Evolutionary conservation across 2,113 vertebrate genomes (phyloP), one percentile per base, ranked within the genome.

Genomic region (Lanius ludovicianus): DNA sequence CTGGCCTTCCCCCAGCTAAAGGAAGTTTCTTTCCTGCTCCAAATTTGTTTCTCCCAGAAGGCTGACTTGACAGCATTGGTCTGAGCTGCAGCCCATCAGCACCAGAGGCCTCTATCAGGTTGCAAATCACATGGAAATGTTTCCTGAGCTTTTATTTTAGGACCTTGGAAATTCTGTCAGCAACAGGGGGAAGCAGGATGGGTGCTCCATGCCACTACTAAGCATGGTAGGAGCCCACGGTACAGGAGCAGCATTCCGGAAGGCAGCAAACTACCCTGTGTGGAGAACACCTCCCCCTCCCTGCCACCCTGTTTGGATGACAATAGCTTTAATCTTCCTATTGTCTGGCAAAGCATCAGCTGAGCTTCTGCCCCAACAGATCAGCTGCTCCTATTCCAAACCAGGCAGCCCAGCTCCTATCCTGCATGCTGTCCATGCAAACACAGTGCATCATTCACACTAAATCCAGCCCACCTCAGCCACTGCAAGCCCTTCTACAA

Each of bases 361-460:
- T 81, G 64, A 95, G 88, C 35, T 69, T 55, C 76, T 53, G 76
- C 33, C 39, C 44, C n/a, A 62, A 22, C 18, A 56, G 37, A 83
- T 56, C 71, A 93, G 50, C 64, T 90, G 60, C 83, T 80, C 44
- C 77, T 56, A 4, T 39, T 49, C 31, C 63, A 59, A 47, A 19
- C 0, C 16, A 39, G 24, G 35, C 53, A 76, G 16, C 39, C 33
- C 55, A 57, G 59, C 35, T 25, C 2, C 2, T 25, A 31, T 14
- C 57, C 71, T 42, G 52, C 27, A 8, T 0, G 2, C 23, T 47
- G 21, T 42, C 35, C 70, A 35, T 7, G 33, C 67, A 75, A 60
- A 62, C 55, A 56, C 1, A 37, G 0, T 3, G n/a, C 50, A 47
- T 2, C 60, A 28, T 2, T 55, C 0, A 0, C 35, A 11, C 4